A percentile compares a stretch with the other conserved stretches of the same genome.
phyloP scores from a whole-genome alignment of 1,140 invertebrate species.

The Pseudomyrmex sp. region DNA sequence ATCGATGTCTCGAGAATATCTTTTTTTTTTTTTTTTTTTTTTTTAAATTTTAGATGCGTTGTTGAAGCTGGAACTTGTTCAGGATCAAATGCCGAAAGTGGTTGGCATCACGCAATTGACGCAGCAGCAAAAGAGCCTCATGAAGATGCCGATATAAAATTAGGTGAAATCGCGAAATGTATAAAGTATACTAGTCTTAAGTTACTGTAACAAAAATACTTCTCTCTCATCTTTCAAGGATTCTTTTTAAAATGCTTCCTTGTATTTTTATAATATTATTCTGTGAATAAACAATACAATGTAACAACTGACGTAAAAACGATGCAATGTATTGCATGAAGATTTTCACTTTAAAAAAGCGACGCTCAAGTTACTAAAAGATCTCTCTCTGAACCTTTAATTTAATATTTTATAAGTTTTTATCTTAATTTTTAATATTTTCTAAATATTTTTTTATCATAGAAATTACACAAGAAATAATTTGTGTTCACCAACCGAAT shows the following conservation, averaged over 20 bases:
- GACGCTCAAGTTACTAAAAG: too few relatives aligned
- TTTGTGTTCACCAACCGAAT: not conserved
- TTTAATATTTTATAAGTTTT: not conserved
- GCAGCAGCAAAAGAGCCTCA: slow-evolving; percentile 66
- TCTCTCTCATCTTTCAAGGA: not conserved
- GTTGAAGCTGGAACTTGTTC: slow-evolving; percentile 76
- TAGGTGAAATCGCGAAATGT: not conserved
- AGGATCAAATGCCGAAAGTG: slow-evolving; percentile 69
- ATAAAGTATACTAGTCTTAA: not conserved
- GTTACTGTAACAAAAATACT: slow-evolving; percentile 12
- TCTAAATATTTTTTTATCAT: slow-evolving; percentile 3
- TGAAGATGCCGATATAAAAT: not conserved
- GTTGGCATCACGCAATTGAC: slow-evolving; percentile 72
- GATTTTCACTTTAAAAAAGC: too few relatives aligned
- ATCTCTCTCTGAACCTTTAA: not conserved
- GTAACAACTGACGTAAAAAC: not conserved
- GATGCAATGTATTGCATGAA: not conserved
- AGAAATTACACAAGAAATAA: not conserved
- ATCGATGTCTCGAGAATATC: not conserved
- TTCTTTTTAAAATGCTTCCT: not conserved
- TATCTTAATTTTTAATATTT: not conserved
- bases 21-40: slow-evolving; percentile 1
- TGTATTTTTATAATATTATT: slow-evolving; percentile 34
- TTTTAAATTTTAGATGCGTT: slow-evolving; percentile 73
- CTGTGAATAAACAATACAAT: slow-evolving; percentile 15